Evolutionary conservation across 2,113 vertebrate species (phyloP).

Genomic region (Xyliphius kryptos): DNA sequence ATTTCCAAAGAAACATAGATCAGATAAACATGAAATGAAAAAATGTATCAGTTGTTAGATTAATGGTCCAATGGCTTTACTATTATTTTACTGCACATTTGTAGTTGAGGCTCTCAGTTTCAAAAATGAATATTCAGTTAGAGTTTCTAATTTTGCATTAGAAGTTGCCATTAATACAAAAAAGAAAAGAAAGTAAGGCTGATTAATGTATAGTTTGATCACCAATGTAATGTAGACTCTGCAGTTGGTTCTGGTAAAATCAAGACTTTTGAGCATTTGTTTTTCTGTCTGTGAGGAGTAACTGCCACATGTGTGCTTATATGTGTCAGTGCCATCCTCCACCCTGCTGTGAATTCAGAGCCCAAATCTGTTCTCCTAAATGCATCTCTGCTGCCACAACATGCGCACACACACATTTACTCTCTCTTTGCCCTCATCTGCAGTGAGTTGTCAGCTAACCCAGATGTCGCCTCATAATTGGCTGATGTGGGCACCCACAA

Average conservation of each 20-base stretch:
- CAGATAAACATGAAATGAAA: too few relatives aligned
- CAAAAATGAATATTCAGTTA: too few relatives aligned
- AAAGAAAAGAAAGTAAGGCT: too few relatives aligned
- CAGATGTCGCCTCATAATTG: slow-evolving; percentile 68
- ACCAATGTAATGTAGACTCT: too few relatives aligned
- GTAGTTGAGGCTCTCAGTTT: too few relatives aligned
- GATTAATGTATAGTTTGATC: too few relatives aligned
- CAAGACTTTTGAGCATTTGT: not conserved
- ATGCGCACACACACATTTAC: slow-evolving; percentile 42
- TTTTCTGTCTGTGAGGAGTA: slow-evolving; percentile 7
- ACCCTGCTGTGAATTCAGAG: slow-evolving; percentile 46
- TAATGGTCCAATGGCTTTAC: too few relatives aligned
- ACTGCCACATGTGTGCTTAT: slow-evolving; percentile 24
- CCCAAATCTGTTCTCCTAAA: slow-evolving; percentile 45
- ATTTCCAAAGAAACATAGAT: too few relatives aligned
- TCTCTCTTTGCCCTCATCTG: slow-evolving; percentile 30
- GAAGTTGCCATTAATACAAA: too few relatives aligned
- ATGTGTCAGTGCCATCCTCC: slow-evolving; percentile 7
- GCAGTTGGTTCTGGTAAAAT: not conserved
- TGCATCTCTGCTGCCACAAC: slow-evolving; percentile 45
- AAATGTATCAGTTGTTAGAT: too few relatives aligned
- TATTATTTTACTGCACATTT: too few relatives aligned
- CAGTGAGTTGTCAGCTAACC: slow-evolving; percentile 51
- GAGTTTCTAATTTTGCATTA: too few relatives aligned
- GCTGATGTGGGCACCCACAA: slow-evolving; percentile 60